These are phyloP conservation scores for Pangasianodon gigas DNA, from an alignment of 2,113 vertebrate genomes.

Conservation along the genomic window DNA sequence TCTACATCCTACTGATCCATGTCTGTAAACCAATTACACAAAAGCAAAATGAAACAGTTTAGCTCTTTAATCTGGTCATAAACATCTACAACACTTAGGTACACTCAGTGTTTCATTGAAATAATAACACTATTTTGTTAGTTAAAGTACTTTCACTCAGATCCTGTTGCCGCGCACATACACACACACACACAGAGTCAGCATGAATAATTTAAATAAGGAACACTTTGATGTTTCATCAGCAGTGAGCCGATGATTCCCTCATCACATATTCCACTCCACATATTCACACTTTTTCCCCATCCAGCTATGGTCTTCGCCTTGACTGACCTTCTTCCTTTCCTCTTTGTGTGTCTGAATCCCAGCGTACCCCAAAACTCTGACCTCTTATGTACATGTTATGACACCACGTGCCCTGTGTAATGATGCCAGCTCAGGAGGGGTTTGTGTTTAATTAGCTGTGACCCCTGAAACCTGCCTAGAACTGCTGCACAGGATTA, in stretches of 20 bases:
- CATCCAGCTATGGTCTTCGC: slow-evolving; percentile 51
- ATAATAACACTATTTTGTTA: slow-evolving; percentile 20
- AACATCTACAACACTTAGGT: not conserved
- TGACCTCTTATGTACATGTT: slow-evolving; percentile 24
- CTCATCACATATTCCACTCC: slow-evolving; percentile 21
- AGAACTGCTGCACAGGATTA: slow-evolving; percentile 4
- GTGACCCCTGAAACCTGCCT: slow-evolving; percentile 25
- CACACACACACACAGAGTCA: not conserved
- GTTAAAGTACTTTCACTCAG: slow-evolving; percentile 11
- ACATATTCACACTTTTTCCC: slow-evolving; percentile 10
- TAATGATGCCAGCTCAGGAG: slow-evolving; percentile 20
- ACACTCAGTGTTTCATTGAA: not conserved
- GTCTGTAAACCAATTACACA: not conserved
- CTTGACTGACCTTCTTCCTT: slow-evolving; percentile 28
- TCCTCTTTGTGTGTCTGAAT: slow-evolving; percentile 31
- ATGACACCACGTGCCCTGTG: slow-evolving; percentile 21
- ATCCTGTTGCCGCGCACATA: slow-evolving; percentile 4
- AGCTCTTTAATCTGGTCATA: not conserved
- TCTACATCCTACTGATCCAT: not conserved
- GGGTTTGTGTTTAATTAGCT: slow-evolving; percentile 41
- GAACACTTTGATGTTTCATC: slow-evolving; percentile 61
- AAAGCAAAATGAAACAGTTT: not conserved
- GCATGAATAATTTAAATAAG: slow-evolving; percentile 58
- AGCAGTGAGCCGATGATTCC: slow-evolving; percentile 50
- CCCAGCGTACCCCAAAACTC: not conserved